Evolutionary conservation across 2,888 invertebrate species (phyloP), one percentile per base, ranked within the genome.

Genomic region (Melanargia galathea): DNA sequence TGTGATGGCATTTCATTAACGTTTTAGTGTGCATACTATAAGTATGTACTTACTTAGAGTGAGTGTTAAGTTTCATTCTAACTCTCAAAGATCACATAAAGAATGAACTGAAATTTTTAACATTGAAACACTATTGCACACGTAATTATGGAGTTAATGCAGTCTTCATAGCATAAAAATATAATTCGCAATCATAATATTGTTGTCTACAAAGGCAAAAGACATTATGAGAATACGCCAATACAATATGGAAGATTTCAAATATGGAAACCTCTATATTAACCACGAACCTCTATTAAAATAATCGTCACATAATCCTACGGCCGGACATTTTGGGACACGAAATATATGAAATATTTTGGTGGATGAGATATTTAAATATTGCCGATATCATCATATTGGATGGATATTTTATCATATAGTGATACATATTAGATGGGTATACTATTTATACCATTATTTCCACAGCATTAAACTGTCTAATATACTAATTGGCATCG

Each of bases 401-500:
- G n/a, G n/a, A n/a, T n/a, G n/a, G n/a, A n/a, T n/a, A n/a, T n/a
- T n/a, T n/a, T n/a, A n/a, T n/a, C n/a, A n/a, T n/a, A n/a, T n/a
- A n/a, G n/a, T n/a, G n/a, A n/a, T n/a, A n/a, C n/a, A n/a, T n/a
- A n/a, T n/a, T n/a, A n/a, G n/a, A n/a, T n/a, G 16, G 10, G 22
- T 55, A 8, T 55, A 55, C 10, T 43, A n/a, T n/a, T n/a, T n/a
- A 43, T 5, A 24, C 43, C 16, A 43, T 43, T 24, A 55, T 55
- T 26, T 56, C 18, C 49, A 38, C 24, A 49, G 52, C 54, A 60
- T 48, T 55, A 57, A 59, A 38, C 59, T 38, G 35, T 18, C 60
- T 66, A 64, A 71, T 67, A 64, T 52, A 58, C 68, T 70, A 71
- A 71, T 72, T 71, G 70, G 66, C 62, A 64, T 51, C 57, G 55